phyloP scores from a whole-genome alignment of 2,797 vertebrate genomes.

The Gadopsis marmoratus region DNA sequence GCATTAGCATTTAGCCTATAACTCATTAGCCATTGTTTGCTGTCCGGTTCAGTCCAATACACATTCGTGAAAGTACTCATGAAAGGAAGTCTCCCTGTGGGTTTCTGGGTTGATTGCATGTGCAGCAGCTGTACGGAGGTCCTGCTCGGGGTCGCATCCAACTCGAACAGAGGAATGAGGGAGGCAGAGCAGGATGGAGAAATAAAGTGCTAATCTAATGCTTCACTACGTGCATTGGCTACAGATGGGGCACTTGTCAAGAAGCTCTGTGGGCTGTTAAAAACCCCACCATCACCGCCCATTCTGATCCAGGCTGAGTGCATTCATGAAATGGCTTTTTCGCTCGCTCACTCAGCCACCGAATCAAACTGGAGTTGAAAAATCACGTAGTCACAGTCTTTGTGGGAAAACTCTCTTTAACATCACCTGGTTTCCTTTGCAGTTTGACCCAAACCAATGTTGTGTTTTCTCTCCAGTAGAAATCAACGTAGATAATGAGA shows the following conservation, averaged over 20 bases:
- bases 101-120: constrained; percentile 28
- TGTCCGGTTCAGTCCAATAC: background rate
- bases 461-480: background rate
- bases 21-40: constrained; percentile 31
- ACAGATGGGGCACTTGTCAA: constrained; percentile 56
- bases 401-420: background rate
- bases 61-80: constrained; percentile 33
- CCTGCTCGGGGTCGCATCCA: constrained; percentile 32
- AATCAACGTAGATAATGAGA: background rate
- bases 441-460: background rate
- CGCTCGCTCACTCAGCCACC: constrained; percentile 13
- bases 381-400: background rate
- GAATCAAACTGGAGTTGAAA: constrained; percentile 27
- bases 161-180: constrained; percentile 31
- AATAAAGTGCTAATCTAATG: constrained; percentile 65
- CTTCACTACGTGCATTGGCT: constrained; percentile 44
- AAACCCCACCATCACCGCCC: constrained; percentile 20
- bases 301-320: constrained; percentile 28
- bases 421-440: background rate
- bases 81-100: constrained; percentile 25
- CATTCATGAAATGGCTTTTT: constrained; percentile 35
- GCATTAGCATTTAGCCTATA: constrained; percentile 20
- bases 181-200: constrained; percentile 34
- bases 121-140: constrained; percentile 35
- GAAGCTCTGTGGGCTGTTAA: constrained; percentile 42